Percentiles rank a stretch among this genome's conserved stretches.
These are phyloP conservation scores for Pangasius djambal DNA, from an alignment of 2,797 vertebrate species.

Conservation along the genomic window DNA sequence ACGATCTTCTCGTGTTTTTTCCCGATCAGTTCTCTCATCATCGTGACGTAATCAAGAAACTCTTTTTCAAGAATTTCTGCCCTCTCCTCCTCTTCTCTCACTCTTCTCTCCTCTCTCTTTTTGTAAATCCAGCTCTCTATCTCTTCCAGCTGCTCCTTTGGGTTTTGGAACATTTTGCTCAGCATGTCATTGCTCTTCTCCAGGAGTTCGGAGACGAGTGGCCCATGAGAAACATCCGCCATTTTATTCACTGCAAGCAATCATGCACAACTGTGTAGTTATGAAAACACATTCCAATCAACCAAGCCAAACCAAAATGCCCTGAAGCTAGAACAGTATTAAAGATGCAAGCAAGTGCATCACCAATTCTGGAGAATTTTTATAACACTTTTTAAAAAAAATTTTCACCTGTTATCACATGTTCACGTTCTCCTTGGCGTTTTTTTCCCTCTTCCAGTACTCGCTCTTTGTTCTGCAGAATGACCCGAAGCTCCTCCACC, in stretches of 20 bases:
- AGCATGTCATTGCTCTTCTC: conserved; percentile 11
- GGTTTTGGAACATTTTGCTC: conserved; percentile 12
- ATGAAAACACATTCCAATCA: not conserved
- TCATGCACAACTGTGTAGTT: not conserved
- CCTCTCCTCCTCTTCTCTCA: conserved; percentile 28
- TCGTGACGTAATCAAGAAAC: conserved; percentile 19
- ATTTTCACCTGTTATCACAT: not conserved
- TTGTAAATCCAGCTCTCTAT: conserved; percentile 21
- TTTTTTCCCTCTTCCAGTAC: conserved; percentile 24
- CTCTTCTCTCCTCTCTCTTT: conserved; percentile 33
- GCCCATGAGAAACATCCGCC: not conserved
- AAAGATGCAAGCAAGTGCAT: not conserved
- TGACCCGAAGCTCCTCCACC: not conserved
- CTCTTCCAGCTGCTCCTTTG: conserved; percentile 21
- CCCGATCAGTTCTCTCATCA: conserved; percentile 7
- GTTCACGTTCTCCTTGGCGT: not conserved
- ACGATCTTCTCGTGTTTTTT: conserved; percentile 33
- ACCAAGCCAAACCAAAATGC: not conserved
- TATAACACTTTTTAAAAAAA: not conserved
- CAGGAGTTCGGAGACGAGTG: not conserved
- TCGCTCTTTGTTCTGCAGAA: not conserved
- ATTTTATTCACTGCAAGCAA: not conserved
- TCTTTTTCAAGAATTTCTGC: conserved; percentile 18
- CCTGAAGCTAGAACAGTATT: not conserved
- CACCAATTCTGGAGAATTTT: not conserved